Evolutionary conservation across 1,140 invertebrate genomes (phyloP), one percentile per base, ranked within the genome.

Genomic region (Centruroides sculpturatus): DNA sequence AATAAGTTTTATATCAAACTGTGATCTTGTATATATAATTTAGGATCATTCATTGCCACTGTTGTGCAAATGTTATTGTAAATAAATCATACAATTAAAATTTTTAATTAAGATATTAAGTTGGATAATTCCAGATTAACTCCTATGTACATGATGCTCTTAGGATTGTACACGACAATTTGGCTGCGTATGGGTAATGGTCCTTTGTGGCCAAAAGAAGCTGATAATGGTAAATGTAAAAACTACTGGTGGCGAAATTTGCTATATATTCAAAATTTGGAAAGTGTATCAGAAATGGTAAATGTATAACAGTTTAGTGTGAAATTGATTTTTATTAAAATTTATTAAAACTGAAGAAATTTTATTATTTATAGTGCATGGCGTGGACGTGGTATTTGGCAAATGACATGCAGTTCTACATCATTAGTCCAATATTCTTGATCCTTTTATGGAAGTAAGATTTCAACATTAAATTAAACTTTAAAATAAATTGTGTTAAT

Each of bases 281-380:
- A 34, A 53, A 3, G 51, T 2, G 3, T 36, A 34, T 53, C 35
- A 36, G 51, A 36, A 53, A 53, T 53, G 51, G 51, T 53, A 23
- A 53, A 23, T 8, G 8, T 53, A 36, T 23, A 23, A 23, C 23
- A 23, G 23, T 23, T 23, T 23, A 23, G 2, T 23, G 23, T 23
- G 23, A 23, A 23, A 23, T 23, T 1, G 23, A 23, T 0, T 23
- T 23, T 23, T 23, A 23, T 23, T 23, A 23, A 23, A 23, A 23
- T 55, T 55, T 12, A 55, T 11, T 47, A 11, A 41, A 53, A 53
- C 8, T 3, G 7, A 53, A 6, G 51, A 36, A 53, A 53, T 2
- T 7, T 8, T 3, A 7, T 8, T 53, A 5, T 60, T 55, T 46
- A 35, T 59, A 90, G 87, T 90, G 88, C 66, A 77, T 87, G 73